phyloP scores from a whole-genome alignment of 2,888 invertebrate genomes.

The Diachrysia chrysitis region DNA sequence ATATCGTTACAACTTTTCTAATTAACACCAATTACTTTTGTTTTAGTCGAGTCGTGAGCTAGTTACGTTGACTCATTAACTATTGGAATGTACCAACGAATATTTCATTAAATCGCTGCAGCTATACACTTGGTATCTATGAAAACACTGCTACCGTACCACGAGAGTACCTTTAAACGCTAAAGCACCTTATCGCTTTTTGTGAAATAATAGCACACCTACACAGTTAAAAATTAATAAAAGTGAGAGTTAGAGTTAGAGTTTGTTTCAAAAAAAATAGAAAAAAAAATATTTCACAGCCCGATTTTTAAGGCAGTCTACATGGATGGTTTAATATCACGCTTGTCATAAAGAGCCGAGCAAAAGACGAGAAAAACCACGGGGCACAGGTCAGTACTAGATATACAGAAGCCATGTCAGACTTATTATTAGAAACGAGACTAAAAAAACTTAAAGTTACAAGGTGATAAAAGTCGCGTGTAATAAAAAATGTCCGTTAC shows the following conservation, averaged over 20 bases:
- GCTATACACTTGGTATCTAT: neutral
- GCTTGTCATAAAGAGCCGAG: too few species aligned
- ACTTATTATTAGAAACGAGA: neutral
- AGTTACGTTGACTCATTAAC: neutral
- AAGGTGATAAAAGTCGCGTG: neutral
- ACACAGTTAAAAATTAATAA: too few species aligned
- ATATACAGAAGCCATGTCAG: neutral
- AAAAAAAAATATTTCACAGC: too few species aligned
- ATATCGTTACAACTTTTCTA: slow-evolving; percentile 7
- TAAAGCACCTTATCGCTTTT: too few species aligned
- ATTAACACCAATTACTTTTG: slow-evolving; percentile 6
- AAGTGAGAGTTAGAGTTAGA: too few species aligned
- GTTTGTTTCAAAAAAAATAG: too few species aligned
- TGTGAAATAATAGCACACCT: too few species aligned
- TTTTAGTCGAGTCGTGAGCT: neutral
- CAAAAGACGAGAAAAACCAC: neutral
- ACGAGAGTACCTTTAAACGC: too few species aligned
- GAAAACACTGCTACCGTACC: too few species aligned
- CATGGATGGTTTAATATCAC: too few species aligned
- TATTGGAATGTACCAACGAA: neutral
- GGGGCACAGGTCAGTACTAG: neutral
- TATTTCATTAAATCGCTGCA: neutral
- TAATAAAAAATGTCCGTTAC: slow-evolving; percentile 11
- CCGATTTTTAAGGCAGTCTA: too few species aligned
- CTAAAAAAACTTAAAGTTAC: neutral